These are phyloP conservation scores for Cephalopachus bancanus DNA, from an alignment of 2,797 vertebrate genomes.

Conservation along the genomic window DNA sequence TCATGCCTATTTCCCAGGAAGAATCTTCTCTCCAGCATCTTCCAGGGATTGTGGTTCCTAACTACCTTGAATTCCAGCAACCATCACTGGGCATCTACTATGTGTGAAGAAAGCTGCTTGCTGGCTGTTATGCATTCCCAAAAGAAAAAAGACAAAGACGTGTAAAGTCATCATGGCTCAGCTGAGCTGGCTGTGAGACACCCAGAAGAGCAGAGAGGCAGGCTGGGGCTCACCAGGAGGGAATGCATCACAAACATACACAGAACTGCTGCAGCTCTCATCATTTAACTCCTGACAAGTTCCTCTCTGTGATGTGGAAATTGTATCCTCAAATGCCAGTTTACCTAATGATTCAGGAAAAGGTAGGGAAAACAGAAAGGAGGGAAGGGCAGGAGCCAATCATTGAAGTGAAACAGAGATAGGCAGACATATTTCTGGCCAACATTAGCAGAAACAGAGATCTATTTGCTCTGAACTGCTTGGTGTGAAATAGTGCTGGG, in stretches of 20 bases:
- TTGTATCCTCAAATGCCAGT: background rate
- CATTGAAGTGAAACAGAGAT: background rate
- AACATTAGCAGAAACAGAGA: background rate
- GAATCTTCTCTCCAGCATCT: background rate
- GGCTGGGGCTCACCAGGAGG: background rate
- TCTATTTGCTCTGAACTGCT: background rate
- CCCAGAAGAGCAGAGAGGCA: background rate
- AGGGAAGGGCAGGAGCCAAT: background rate
- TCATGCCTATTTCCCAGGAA: background rate
- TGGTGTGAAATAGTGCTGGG: background rate
- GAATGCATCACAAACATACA: background rate
- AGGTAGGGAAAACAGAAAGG: too few species aligned
- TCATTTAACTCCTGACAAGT: background rate
- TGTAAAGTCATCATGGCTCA: background rate
- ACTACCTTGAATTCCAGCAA: background rate
- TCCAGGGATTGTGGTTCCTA: background rate
- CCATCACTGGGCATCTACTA: background rate
- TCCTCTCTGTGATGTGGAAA: background rate
- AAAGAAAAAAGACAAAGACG: background rate
- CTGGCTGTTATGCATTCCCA: background rate
- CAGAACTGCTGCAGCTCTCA: background rate
- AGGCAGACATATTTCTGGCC: background rate
- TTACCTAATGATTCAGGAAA: slow-evolving; percentile 14
- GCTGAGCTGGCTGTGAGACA: background rate
- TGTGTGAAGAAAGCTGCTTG: background rate